phyloP scores from a whole-genome alignment of 2,797 vertebrate species.

The Pseudochaenichthys georgianus region DNA sequence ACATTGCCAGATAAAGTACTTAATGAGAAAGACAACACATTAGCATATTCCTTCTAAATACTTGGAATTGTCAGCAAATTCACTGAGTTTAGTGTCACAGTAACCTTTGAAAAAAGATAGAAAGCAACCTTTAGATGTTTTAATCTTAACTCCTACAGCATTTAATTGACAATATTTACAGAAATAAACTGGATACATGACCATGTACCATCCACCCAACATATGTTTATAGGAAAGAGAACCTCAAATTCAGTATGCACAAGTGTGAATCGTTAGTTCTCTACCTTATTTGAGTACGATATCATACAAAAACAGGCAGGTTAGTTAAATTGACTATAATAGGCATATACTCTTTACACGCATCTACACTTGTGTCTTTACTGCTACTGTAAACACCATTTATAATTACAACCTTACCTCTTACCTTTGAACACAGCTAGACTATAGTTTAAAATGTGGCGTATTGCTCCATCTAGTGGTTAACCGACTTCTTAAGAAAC shows the following conservation, averaged over 20 bases:
- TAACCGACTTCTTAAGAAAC: slow-evolving; percentile 5
- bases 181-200: neutral
- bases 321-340: too few relatives aligned
- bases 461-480: slow-evolving; percentile 65
- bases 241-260: neutral
- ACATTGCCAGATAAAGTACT: neutral
- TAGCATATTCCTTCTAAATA: neutral
- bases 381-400: neutral
- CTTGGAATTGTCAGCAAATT: neutral
- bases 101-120: neutral
- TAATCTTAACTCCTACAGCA: neutral
- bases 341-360: too few relatives aligned
- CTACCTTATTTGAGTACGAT: neutral
- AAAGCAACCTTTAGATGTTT: neutral
- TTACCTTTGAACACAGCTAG: neutral
- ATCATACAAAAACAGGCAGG: neutral
- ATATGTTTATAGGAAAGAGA: too few relatives aligned
- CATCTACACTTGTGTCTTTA: neutral
- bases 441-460: neutral
- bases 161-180: neutral
- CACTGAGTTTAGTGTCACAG: neutral
- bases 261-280: neutral
- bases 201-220: too few relatives aligned
- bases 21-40: neutral
- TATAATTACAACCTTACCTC: neutral